Conservation (phyloP, 2,888 invertebrate genomes). For the Poecilobothrus nobilitatus region DNA sequence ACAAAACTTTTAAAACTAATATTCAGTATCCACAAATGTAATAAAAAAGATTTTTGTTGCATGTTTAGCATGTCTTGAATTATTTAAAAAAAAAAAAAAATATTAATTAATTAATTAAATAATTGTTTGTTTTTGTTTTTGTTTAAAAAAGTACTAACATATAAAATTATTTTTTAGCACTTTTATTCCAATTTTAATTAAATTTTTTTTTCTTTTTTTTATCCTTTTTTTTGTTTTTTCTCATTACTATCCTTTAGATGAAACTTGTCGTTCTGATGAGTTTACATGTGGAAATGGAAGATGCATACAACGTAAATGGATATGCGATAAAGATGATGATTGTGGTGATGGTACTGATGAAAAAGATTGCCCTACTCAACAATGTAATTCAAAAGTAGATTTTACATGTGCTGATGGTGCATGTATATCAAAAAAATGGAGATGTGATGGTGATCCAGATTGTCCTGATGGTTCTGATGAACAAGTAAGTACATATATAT, state of each 20-base stretch:
- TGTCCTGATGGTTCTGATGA: conserved; percentile 81
- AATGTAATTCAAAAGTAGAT: conserved; percentile 61
- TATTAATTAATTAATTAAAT: too few species aligned
- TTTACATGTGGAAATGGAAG: conserved; percentile 86
- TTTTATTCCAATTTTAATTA: background rate
- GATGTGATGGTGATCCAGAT: conserved; percentile 81
- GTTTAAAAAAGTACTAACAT: too few species aligned
- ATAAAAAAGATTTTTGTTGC: too few species aligned
- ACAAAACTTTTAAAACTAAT: too few species aligned
- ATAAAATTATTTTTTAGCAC: too few species aligned
- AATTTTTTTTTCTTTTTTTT: conserved; percentile 10
- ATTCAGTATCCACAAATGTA: too few species aligned
- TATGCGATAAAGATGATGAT: conserved; percentile 79
- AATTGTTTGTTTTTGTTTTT: too few species aligned
- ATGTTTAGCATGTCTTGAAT: too few species aligned
- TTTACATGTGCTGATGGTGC: conserved; percentile 66
- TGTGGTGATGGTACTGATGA: conserved; percentile 82
- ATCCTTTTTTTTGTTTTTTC: conserved; percentile 22
- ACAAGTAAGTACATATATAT: conserved; percentile 45
- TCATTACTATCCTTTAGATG: conserved; percentile 50
- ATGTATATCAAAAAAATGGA: conserved; percentile 73
- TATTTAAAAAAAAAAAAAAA: too few species aligned
- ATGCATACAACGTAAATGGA: conserved; percentile 79
- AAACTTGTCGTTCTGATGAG: conserved; percentile 84
- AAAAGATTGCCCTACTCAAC: conserved; percentile 59